Base-by-base conservation (phyloP, 2,888 invertebrate species). In the Bugula neritina region DNA sequence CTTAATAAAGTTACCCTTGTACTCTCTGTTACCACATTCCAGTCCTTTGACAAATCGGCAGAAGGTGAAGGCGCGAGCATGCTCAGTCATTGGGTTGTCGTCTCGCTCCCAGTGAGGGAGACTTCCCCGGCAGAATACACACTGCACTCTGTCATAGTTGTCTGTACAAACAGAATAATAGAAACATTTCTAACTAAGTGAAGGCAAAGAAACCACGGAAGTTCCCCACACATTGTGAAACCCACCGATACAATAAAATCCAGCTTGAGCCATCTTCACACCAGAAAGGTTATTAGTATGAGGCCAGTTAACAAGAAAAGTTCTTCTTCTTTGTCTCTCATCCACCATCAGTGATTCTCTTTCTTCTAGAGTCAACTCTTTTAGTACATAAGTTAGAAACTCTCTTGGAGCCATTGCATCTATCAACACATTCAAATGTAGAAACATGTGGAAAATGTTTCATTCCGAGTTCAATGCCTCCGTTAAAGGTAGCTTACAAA, bases 41-140 rank as follows among this genome's bases (percentile, higher is more conserved):
- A 75, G 55, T 17, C 78, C 78, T 13, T 77, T 71, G 2, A 96
- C 87, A 84, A 90, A 94, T 29, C 89, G 89, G 81, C 97, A 97
- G 73, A 91, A 89, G 21, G 90, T 89, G 81, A 92, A 92, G 92
- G 94, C 94, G 57, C 90, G 88, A 0, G 93, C 93, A 84, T 97
- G 96, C 83, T 96, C 94, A 77, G 91, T 90, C 92, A 94, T 93
- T 0, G 95, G 94, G 76, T 91, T 89, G 82, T 96, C 96, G 71
- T 89, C 89, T 71, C 89, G 89, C 81, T 93, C 92, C 96, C 96
- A 97, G 81, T 94, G 93, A 79, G 92, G 91, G 1, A 97, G 87
- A 0, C 94, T 94, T 57, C 94, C 94, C 76, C 92, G 93, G 82
- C 97, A 97, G 80, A 92, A 91, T 82, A 92, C 95, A 82, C 96